Percentiles rank a stretch among this genome's conserved stretches.
Conservation (phyloP, 2,888 invertebrate genomes). For the Oscheius sp. region DNA sequence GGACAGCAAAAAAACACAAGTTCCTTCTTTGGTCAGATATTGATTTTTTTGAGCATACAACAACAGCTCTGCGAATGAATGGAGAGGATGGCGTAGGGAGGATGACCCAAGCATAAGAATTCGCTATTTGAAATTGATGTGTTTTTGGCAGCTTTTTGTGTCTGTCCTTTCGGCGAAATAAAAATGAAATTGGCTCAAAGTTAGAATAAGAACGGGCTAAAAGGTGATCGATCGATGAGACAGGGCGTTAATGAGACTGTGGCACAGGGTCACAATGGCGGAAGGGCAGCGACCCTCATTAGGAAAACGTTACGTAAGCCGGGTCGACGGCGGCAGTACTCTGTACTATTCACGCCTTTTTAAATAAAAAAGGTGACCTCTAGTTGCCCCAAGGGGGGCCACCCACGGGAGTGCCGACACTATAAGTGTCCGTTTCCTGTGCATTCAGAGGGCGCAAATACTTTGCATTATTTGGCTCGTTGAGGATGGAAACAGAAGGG, state of each 20-base stretch:
- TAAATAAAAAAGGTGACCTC: not conserved
- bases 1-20: not conserved
- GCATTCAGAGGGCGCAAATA: conserved; percentile 35
- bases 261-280: conserved; percentile 32
- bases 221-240: conserved; percentile 32
- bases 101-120: no score
- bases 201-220: not conserved
- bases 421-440: conserved; percentile 38
- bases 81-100: no score
- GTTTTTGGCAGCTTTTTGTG: not conserved
- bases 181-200: not conserved
- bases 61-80: no score
- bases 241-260: conserved; percentile 34
- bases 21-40: no score
- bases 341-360: not conserved
- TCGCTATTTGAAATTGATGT: not conserved
- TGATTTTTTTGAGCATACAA: no score
- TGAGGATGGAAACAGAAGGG: conserved; percentile 3
- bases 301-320: conserved; percentile 29
- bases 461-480: conserved; percentile 34
- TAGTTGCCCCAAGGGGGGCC: not conserved
- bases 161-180: conserved; percentile 3
- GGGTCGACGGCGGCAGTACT: not conserved
- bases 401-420: conserved; percentile 16
- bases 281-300: conserved; percentile 27